Conservation (phyloP, 2,797 vertebrate genomes). For the Tiaroga cobitis region DNA sequence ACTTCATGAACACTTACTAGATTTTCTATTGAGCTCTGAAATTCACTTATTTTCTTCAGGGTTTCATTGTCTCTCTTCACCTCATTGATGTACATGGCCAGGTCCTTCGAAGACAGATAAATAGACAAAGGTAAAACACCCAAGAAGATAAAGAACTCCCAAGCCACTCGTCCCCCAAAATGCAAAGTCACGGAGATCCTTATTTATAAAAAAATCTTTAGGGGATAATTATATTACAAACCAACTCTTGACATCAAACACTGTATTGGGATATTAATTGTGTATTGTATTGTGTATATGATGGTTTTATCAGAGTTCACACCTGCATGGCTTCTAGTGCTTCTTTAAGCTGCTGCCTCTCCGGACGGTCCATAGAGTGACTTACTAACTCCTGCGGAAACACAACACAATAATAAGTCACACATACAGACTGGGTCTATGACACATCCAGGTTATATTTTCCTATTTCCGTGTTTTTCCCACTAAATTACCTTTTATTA, state of each 20-base stretch:
- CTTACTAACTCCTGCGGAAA: conserved; percentile 88
- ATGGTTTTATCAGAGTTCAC: conserved; percentile 21
- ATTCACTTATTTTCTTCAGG: conserved; percentile 97
- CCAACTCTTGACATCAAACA: not conserved
- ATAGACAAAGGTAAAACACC: conserved; percentile 2
- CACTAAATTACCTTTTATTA: not conserved
- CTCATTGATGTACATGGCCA: conserved; percentile 99
- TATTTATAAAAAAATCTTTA: not conserved
- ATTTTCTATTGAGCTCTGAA: conserved; percentile 97
- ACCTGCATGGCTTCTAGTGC: conserved; percentile 99
- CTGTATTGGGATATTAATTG: not conserved
- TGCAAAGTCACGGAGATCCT: not conserved
- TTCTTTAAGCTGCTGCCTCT: conserved; percentile 92
- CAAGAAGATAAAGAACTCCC: not conserved
- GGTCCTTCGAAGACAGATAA: conserved; percentile 79
- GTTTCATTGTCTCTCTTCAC: conserved; percentile 99
- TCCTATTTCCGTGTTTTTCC: not conserved
- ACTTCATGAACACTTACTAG: conserved; percentile 80
- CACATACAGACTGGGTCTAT: not conserved
- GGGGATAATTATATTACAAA: not conserved
- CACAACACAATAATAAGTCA: conserved; percentile 25
- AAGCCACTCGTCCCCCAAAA: not conserved
- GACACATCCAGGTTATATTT: not conserved
- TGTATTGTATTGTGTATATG: not conserved
- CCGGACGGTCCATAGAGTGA: conserved; percentile 89